These are phyloP conservation scores for Anser cygnoides DNA, from an alignment of 2,113 vertebrate genomes.

Conservation along the genomic window DNA sequence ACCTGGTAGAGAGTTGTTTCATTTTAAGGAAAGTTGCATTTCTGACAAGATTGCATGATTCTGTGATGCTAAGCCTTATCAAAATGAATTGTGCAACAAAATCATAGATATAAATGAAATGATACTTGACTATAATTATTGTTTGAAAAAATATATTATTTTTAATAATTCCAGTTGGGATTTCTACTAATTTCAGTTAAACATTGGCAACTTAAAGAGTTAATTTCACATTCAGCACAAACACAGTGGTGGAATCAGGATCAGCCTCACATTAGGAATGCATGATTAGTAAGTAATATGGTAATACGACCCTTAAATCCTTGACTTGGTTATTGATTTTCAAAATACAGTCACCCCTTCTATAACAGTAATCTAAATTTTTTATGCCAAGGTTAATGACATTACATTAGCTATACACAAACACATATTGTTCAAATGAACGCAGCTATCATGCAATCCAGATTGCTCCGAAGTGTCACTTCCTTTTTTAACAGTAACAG, in stretches of 20 bases:
- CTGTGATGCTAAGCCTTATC: not conserved
- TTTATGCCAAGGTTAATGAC: slow-evolving; percentile 54
- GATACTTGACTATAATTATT: not conserved
- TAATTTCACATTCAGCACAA: not conserved
- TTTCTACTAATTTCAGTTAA: not conserved
- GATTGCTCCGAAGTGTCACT: not conserved
- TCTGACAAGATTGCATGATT: not conserved
- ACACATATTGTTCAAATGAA: not conserved
- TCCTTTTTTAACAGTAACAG: slow-evolving; percentile 27
- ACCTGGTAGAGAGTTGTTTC: not conserved
- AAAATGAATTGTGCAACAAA: not conserved
- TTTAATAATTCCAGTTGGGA: not conserved
- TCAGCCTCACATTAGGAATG: not conserved
- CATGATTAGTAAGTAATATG: slow-evolving; percentile 10
- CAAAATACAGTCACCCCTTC: not conserved
- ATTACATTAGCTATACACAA: slow-evolving; percentile 18
- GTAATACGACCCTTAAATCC: slow-evolving; percentile 2
- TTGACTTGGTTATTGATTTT: slow-evolving; percentile 1
- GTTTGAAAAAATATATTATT: not conserved
- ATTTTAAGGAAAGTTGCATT: not conserved
- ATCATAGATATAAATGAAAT: not conserved
- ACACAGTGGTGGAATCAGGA: not conserved
- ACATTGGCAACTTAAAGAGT: not conserved
- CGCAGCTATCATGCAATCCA: not conserved
- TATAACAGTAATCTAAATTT: slow-evolving; percentile 1